phyloP scores from a whole-genome alignment of 2,797 vertebrate species.

The Loris lydekkerianus region DNA sequence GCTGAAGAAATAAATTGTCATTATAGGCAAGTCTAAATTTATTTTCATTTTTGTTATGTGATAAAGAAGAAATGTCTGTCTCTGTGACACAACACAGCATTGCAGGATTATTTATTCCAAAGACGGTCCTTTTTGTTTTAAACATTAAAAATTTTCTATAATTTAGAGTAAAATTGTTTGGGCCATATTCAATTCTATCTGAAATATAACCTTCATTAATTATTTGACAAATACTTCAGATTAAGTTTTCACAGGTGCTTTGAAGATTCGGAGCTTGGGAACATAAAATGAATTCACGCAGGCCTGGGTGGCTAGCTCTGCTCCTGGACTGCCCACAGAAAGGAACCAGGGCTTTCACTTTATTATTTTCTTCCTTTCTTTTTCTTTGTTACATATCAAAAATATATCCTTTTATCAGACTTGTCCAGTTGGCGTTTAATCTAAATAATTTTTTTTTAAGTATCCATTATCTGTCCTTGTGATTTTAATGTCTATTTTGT shows the following conservation, averaged over 20 bases:
- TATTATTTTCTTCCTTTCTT: not conserved
- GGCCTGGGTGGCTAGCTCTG: not conserved
- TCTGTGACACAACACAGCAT: not conserved
- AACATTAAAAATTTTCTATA: constrained; percentile 4
- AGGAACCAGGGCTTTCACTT: not conserved
- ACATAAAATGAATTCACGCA: not conserved
- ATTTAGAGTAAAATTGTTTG: not conserved
- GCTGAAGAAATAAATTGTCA: constrained; percentile 75
- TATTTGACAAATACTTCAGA: constrained; percentile 42
- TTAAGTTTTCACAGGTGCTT: not conserved
- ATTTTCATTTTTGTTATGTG: constrained; percentile 63
- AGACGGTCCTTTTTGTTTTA: constrained; percentile 57
- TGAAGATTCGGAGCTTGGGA: not conserved
- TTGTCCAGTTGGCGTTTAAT: not conserved
- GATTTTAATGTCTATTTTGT: not conserved
- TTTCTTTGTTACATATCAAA: not conserved
- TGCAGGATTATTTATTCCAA: constrained; percentile 49
- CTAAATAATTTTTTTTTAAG: not conserved
- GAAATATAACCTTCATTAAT: not conserved
- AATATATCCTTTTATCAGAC: not conserved
- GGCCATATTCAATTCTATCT: constrained; percentile 21
- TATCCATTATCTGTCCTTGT: not conserved
- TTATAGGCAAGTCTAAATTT: constrained; percentile 78
- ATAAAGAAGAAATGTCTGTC: constrained; percentile 77
- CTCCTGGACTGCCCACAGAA: not conserved